A percentile compares a stretch with the other conserved stretches of the same genome.
phyloP scores from a whole-genome alignment of 2,888 invertebrate genomes.

The Acrocyrtus sp. region DNA sequence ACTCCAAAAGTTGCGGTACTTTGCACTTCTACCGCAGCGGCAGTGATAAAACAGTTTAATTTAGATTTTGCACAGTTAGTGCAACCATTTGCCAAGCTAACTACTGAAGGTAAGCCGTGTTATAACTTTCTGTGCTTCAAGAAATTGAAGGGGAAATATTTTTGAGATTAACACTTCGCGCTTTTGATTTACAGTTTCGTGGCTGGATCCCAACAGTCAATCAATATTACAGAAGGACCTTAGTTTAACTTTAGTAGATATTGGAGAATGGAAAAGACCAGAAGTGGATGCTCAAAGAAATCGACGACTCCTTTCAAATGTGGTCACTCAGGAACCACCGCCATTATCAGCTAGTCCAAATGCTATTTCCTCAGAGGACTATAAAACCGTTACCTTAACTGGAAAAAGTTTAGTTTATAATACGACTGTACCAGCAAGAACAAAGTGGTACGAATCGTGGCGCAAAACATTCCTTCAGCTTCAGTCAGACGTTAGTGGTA shows the following conservation, averaged over 20 bases:
- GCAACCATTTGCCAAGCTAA: conserved; percentile 86
- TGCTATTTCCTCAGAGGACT: conserved; percentile 12
- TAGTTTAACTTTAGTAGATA: conserved; percentile 54
- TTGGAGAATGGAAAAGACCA: conserved; percentile 63
- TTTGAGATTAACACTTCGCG: too few species aligned
- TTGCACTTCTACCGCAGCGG: conserved; percentile 84
- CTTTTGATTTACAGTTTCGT: conserved; percentile 65
- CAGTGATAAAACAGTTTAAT: conserved; percentile 88
- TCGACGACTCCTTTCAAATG: conserved; percentile 45
- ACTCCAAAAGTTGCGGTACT: conserved; percentile 89
- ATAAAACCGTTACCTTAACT: conserved; percentile 12
- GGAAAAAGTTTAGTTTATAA: conserved; percentile 66
- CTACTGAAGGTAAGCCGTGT: conserved; percentile 78
- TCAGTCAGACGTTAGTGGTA: conserved; percentile 80
- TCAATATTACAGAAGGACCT: conserved; percentile 49
- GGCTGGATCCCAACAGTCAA: conserved; percentile 67
- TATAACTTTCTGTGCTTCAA: too few species aligned
- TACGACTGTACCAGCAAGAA: conserved; percentile 78
- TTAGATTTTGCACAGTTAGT: conserved; percentile 88
- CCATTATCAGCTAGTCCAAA: conserved; percentile 21
- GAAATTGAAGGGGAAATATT: too few species aligned
- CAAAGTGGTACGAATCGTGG: conserved; percentile 97
- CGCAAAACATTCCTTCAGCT: conserved; percentile 83
- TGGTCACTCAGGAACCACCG: conserved; percentile 46
- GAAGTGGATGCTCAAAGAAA: conserved; percentile 53